These are phyloP conservation scores for Dicycla oo DNA, from an alignment of 2,888 invertebrate genomes.

Conservation along the genomic window DNA sequence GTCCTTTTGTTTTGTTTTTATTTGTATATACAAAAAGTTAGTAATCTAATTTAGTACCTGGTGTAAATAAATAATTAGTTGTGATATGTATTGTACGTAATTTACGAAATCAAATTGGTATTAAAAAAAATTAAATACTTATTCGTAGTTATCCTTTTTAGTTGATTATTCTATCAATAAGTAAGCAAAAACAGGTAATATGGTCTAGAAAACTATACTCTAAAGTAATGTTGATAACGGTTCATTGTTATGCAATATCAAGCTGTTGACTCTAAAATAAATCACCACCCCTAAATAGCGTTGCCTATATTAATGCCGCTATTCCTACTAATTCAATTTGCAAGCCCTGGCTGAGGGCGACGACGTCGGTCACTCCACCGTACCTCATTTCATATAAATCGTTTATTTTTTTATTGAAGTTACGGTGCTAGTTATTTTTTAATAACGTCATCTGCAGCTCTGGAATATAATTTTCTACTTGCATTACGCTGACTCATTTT, in stretches of 20 bases:
- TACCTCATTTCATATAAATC: conserved; percentile 14
- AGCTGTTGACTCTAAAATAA: conserved; percentile 8
- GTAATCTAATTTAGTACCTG: too few species aligned
- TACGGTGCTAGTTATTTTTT: neutral
- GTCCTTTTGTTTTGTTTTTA: too few species aligned
- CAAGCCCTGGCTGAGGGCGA: conserved; percentile 1
- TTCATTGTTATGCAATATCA: neutral
- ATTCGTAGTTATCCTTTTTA: neutral
- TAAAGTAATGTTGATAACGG: neutral
- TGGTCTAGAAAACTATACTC: too few species aligned
- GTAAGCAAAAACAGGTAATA: neutral
- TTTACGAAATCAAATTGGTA: too few species aligned
- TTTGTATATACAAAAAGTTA: too few species aligned
- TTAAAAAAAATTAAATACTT: neutral
- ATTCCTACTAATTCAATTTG: conserved; percentile 28
- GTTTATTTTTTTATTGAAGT: conserved; percentile 6
- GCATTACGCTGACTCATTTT: conserved; percentile 8
- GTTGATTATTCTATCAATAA: neutral
- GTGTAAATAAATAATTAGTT: too few species aligned
- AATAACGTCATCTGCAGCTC: conserved; percentile 2
- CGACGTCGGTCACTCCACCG: neutral
- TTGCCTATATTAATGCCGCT: conserved; percentile 11
- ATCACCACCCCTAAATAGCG: neutral
- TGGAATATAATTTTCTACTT: conserved; percentile 11
- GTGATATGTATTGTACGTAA: too few species aligned